Evolutionary conservation across 1,140 invertebrate genomes (phyloP).

Genomic region (Achroia grisella): DNA sequence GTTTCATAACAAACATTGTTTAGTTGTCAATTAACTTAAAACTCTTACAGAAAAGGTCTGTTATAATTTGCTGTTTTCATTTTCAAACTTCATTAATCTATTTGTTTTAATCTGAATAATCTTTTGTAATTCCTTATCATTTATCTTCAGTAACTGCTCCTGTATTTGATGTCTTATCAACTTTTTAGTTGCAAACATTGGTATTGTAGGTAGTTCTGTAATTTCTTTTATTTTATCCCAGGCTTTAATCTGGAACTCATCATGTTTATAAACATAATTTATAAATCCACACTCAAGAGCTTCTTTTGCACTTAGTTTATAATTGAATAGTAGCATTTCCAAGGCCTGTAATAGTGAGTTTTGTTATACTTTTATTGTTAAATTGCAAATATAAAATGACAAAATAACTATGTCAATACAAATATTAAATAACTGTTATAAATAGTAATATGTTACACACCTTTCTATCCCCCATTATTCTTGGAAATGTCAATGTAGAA

Average conservation of each 20-base stretch:
- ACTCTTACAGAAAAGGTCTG: neutral
- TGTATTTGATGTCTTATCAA: constrained; percentile 30
- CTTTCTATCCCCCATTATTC: constrained; percentile 85
- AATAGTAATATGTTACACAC: constrained; percentile 51
- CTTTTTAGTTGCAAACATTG: constrained; percentile 37
- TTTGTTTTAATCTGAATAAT: constrained; percentile 10
- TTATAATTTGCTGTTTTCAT: constrained; percentile 29
- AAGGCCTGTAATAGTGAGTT: constrained; percentile 76
- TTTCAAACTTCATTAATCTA: constrained; percentile 14
- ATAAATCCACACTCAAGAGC: constrained; percentile 83
- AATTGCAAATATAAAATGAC: neutral
- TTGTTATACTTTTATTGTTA: constrained; percentile 4
- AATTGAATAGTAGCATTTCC: constrained; percentile 87
- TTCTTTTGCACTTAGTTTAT: constrained; percentile 85
- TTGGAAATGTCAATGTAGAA: constrained; percentile 88
- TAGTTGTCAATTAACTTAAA: too few species aligned
- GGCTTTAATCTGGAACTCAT: constrained; percentile 75
- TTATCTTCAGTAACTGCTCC: constrained; percentile 33
- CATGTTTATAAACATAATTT: constrained; percentile 77
- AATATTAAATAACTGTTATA: neutral
- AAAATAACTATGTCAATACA: constrained; percentile 2
- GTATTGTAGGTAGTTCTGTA: constrained; percentile 55
- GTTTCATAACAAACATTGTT: too few species aligned
- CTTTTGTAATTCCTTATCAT: constrained; percentile 35
- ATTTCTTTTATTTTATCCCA: constrained; percentile 73